Evolutionary conservation across 2,797 vertebrate genomes (phyloP).

Genomic region (Champsocephalus esox): DNA sequence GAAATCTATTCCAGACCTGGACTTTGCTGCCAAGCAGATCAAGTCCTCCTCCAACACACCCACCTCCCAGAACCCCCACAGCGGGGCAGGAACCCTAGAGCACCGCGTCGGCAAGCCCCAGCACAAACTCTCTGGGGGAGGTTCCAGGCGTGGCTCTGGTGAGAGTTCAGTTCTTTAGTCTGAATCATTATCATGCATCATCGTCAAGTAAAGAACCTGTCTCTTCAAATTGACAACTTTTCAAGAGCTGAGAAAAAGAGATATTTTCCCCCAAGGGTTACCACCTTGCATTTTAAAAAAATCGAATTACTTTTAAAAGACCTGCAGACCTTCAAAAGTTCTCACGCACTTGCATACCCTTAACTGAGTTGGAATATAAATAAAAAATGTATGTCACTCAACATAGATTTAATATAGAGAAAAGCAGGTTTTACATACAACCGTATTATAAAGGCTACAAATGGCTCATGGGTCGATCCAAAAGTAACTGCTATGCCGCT

Average conservation of each 20-base stretch:
- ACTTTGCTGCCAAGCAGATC: conserved; percentile 95
- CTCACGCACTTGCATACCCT: not conserved
- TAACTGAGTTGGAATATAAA: conserved; percentile 3
- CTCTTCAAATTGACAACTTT: not conserved
- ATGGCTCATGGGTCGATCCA: not conserved
- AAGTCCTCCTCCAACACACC: conserved; percentile 73
- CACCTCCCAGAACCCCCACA: conserved; percentile 59
- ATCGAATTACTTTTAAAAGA: not conserved
- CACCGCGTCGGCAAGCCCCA: conserved; percentile 90
- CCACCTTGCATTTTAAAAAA: not conserved
- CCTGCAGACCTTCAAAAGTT: not conserved
- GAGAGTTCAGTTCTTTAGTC: conserved; percentile 8
- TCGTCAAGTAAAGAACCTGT: not conserved
- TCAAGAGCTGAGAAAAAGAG: not conserved
- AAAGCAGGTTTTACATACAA: conserved; percentile 1
- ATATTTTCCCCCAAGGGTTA: not conserved
- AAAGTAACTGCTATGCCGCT: not conserved
- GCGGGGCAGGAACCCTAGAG: conserved; percentile 81
- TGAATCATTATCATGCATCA: not conserved
- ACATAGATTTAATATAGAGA: not conserved
- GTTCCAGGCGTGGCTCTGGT: conserved; percentile 93
- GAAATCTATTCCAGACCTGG: conserved; percentile 98
- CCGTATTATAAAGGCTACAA: not conserved
- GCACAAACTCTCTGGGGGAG: conserved; percentile 89
- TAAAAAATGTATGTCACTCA: not conserved